Conservation (phyloP, 1,140 invertebrate genomes). For the Zaprionus inermis region DNA sequence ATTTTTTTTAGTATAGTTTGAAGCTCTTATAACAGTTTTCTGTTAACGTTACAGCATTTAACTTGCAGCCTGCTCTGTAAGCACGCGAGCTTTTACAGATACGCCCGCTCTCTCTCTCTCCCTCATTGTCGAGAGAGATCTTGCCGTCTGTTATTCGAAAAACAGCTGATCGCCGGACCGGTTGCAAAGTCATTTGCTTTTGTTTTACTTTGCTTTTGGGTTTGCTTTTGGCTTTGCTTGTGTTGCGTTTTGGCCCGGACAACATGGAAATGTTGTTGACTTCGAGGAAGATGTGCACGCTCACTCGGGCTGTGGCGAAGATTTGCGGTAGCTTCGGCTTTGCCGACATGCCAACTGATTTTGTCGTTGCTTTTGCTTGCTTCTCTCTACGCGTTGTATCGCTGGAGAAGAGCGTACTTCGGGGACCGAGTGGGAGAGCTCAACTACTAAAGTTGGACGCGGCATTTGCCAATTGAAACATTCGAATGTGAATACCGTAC, state of each 20-base stretch:
- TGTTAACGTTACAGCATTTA: slow-evolving; percentile 25
- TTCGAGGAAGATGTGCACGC: slow-evolving; percentile 56
- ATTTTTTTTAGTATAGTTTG: neutral
- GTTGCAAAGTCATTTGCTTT: slow-evolving; percentile 57
- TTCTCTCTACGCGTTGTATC: slow-evolving; percentile 59
- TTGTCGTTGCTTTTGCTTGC: slow-evolving; percentile 48
- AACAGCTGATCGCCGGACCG: slow-evolving; percentile 68
- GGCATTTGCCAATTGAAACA: slow-evolving; percentile 83
- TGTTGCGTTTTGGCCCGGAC: slow-evolving; percentile 29
- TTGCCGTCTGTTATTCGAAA: neutral
- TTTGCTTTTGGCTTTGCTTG: slow-evolving; percentile 33
- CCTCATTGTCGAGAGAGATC: too few species aligned
- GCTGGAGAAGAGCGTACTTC: slow-evolving; percentile 50
- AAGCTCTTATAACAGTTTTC: neutral
- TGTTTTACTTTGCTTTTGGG: slow-evolving; percentile 32
- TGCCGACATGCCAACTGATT: slow-evolving; percentile 45
- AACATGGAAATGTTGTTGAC: slow-evolving; percentile 55
- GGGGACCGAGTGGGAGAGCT: slow-evolving; percentile 50
- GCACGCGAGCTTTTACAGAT: slow-evolving; percentile 23
- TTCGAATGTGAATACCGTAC: slow-evolving; percentile 84
- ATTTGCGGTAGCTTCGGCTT: slow-evolving; percentile 48
- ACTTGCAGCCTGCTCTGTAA: slow-evolving; percentile 19
- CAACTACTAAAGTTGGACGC: slow-evolving; percentile 82
- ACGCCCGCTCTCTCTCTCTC: slow-evolving; percentile 7
- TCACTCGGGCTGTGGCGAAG: slow-evolving; percentile 43